Conservation (phyloP, 2,888 invertebrate genomes). For the Machimus atricapillus region DNA sequence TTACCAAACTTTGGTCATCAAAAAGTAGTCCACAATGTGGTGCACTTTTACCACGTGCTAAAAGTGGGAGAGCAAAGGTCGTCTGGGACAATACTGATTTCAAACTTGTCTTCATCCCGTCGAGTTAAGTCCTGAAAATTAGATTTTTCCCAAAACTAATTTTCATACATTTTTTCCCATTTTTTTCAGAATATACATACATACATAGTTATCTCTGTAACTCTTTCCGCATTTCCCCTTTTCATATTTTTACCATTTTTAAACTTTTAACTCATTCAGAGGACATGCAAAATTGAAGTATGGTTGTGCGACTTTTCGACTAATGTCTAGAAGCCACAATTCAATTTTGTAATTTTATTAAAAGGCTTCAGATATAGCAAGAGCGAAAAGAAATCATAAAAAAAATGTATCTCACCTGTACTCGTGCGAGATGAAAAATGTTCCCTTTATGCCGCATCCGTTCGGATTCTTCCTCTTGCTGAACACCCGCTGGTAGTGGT, state of each 20-base stretch:
- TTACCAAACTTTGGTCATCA: slow-evolving; percentile 45
- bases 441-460: slow-evolving; percentile 86
- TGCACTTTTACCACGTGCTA: background rate
- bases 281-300: background rate
- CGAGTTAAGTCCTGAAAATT: background rate
- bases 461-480: slow-evolving; percentile 85
- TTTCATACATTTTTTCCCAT: background rate
- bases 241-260: background rate
- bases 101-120: background rate
- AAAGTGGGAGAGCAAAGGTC: background rate
- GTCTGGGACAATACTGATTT: background rate
- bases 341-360: background rate
- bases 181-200: background rate
- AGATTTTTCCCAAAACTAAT: background rate
- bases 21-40: slow-evolving; percentile 41
- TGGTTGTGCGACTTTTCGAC: background rate
- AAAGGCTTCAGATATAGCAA: background rate
- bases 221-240: background rate
- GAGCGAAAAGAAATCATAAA: background rate
- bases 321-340: background rate
- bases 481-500: slow-evolving; percentile 86
- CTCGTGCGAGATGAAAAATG: slow-evolving; percentile 92
- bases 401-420: slow-evolving; percentile 67
- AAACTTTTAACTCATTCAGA: background rate
- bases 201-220: background rate